Evolutionary conservation across 2,113 vertebrate species (phyloP), one percentile per base, ranked within the genome.

Genomic region (Macroglossus sobrinus): DNA sequence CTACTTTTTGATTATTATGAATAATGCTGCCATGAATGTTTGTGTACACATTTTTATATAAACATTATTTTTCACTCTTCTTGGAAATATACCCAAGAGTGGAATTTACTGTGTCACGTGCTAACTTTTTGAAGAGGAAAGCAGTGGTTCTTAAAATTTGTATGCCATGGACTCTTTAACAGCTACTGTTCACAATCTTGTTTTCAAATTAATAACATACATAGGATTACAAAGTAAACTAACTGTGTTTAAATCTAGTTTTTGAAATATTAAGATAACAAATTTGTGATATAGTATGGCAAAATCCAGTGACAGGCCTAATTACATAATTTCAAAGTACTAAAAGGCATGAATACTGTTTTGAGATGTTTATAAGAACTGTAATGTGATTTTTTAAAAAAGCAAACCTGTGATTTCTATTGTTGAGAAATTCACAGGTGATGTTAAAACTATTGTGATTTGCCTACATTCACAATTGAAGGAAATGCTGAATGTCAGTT

Each of bases 301-400:
- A 92, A 80, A 75, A 84, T 63, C 30, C 53, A 88, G 3, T 69
- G 40, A 45, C 28, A 15, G 30, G 28, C 45, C 61, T 91, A 63
- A 47, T 74, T 72, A 43, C 33, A 45, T 93, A 43, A 84, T 87
- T 95, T 96, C 59, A 43, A 66, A 91, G n/a, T 57, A 93, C 33
- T 74, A 78, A 88, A 94, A 35, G 40, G 10, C 24, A 38, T 43
- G 5, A 13, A 18, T 85, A 53, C 28, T 80, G 55, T 82, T 96
- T 95, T 86, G 47, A 94, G 71, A 74, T 86, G 26, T 88, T 59
- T 80, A 5, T 33, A 93, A 71, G 40, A 80, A 79, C 8, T 82
- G 0, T 80, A 81, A 76, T 53, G 7, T 95, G 45, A 72, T 93
- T 55, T 33, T 74, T 53, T 16, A 3, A 88, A 80, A 64, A 28